Evolutionary conservation across 2,888 invertebrate species (phyloP), one percentile per base, ranked within the genome.

Genomic region (Phlogophora meticulosa): DNA sequence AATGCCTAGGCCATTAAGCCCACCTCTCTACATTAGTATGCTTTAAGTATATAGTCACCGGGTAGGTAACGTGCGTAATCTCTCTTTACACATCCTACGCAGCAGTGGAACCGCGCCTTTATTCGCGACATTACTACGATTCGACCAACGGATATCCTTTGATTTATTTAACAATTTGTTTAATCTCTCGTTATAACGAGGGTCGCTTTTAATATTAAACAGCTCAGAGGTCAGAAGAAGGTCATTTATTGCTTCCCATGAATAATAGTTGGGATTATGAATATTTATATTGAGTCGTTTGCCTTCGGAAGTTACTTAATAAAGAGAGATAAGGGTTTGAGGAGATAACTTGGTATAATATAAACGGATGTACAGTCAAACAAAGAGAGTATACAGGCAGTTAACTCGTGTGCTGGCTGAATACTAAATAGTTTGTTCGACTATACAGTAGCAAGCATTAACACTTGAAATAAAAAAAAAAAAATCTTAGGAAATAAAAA

Each of bases 131-230:
- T 51, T 63, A 56, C 46, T 51, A 45, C 52, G 34, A 52, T 53
- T 63, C 34, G n/a, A 45, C 68, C n/a, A 46, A 57, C 36, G 64
- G 62, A 49, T 70, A 76, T 51, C 63, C 46, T 42, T 24, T 67
- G 67, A 76, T 78, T 76, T 81, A 80, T 78, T 68, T 64, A 78
- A 80, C 76, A 73, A 82, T 81, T 81, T 81, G 59, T 70, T 72
- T 66, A 81, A 80, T 76, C 72, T 80, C 49, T 69, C 17, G 56
- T 71, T n/a, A 72, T 72, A 69, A 75, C 65, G 59, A 68, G 63
- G 72, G 73, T 62, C 36, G 34, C 40, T 61, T 68, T 66, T 57
- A 76, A 74, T 76, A 70, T 64, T 69, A 63, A 59, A 61, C 34
- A 55, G 55, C 38, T 46, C 40, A 28, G 42, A 68, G 74, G 60